A percentile compares a stretch with the other conserved stretches of the same genome.
Conservation (phyloP, 1,140 invertebrate species). For the Condylostylus longicornis region DNA sequence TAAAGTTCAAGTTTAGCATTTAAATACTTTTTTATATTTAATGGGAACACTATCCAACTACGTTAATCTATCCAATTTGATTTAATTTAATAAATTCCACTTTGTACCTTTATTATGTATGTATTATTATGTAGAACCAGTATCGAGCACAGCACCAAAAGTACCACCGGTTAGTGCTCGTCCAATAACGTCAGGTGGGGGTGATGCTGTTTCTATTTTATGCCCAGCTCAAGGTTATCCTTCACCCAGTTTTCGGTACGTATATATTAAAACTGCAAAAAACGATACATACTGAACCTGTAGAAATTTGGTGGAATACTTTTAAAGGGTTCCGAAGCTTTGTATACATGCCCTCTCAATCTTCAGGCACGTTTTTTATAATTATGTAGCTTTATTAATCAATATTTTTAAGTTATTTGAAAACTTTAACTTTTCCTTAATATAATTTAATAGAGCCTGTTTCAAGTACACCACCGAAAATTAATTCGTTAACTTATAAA, state of each 20-base stretch:
- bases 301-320: no score
- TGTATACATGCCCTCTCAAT: no score
- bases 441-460: conserved; percentile 31
- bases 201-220: conserved; percentile 14
- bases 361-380: no score
- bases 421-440: not conserved
- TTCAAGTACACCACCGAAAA: conserved; percentile 34
- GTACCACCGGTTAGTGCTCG: conserved; percentile 31
- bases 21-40: no score
- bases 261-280: no score
- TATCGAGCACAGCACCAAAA: conserved; percentile 37
- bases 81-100: no score
- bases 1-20: no score
- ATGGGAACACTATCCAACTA: no score
- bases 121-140: conserved; percentile 34
- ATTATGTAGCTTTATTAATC: conserved; percentile 3
- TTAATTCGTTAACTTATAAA: conserved; percentile 19
- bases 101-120: no score
- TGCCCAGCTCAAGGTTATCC: conserved; percentile 23
- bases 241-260: conserved; percentile 13
- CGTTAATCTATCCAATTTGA: no score
- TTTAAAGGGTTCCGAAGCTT: no score
- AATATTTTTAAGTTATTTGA: not conserved
- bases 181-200: conserved; percentile 15
- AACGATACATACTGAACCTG: no score